Conservation (phyloP, 2,113 vertebrate species). For the Rhabdomys dilectus region DNA sequence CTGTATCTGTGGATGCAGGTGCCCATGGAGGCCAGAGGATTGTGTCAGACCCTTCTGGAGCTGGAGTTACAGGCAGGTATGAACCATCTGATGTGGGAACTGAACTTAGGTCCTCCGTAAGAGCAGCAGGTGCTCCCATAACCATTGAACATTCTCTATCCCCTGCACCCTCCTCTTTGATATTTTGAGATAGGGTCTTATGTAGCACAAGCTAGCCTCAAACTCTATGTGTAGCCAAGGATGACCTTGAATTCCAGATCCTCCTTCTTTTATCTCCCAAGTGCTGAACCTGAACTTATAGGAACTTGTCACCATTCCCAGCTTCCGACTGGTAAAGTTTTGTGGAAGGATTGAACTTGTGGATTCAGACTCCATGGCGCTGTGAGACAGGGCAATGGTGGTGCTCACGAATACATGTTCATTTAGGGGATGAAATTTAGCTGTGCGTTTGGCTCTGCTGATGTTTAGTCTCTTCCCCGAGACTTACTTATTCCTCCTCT, state of each 20-base stretch:
- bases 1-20: neutral
- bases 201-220: neutral
- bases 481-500: constrained; percentile 16
- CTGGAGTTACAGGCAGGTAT: neutral
- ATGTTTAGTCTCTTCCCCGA: constrained; percentile 11
- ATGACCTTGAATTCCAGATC: neutral
- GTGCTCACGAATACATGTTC: constrained; percentile 59
- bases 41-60: neutral
- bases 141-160: neutral
- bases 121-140: neutral
- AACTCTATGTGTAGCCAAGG: neutral
- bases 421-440: constrained; percentile 56
- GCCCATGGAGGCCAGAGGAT: neutral
- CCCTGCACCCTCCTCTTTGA: neutral
- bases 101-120: neutral
- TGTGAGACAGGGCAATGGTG: constrained; percentile 10
- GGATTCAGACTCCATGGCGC: neutral
- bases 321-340: neutral
- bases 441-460: neutral
- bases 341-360: neutral
- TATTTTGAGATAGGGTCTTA: neutral
- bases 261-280: neutral
- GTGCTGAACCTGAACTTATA: neutral
- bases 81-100: neutral
- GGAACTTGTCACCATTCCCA: neutral